Percentiles rank a stretch among this genome's conserved stretches.
Conservation (phyloP, 2,797 vertebrate genomes). For the Darevskia mixta region DNA sequence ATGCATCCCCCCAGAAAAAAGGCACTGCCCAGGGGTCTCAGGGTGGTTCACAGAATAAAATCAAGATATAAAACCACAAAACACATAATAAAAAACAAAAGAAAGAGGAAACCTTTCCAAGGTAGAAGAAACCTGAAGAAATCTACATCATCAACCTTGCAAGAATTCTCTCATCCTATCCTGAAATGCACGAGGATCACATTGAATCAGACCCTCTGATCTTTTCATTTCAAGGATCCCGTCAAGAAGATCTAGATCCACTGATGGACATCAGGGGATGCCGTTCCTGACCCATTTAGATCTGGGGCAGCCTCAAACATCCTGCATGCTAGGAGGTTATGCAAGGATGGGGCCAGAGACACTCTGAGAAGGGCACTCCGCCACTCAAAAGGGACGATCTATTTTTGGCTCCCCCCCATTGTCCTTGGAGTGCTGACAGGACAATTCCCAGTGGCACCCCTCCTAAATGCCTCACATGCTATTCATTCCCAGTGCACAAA, state of each 20-base stretch:
- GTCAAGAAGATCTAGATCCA: too few species aligned
- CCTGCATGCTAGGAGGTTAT: background rate
- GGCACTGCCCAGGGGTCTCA: too few species aligned
- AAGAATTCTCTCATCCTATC: background rate
- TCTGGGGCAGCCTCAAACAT: background rate
- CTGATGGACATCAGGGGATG: background rate
- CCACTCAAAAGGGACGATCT: constrained; percentile 62
- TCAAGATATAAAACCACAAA: too few species aligned
- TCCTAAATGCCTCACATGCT: constrained; percentile 50
- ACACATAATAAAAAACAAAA: too few species aligned
- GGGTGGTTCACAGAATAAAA: too few species aligned
- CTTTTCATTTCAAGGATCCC: background rate
- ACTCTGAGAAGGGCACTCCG: constrained; percentile 22
- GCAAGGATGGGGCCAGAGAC: background rate
- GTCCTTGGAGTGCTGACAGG: constrained; percentile 70
- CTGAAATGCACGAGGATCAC: background rate
- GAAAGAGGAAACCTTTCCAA: background rate
- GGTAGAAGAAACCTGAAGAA: background rate
- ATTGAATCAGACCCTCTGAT: too few species aligned
- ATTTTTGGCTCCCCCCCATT: constrained; percentile 65
- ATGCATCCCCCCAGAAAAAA: too few species aligned
- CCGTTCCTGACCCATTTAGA: background rate
- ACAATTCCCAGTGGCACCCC: constrained; percentile 62
- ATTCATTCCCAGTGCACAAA: constrained; percentile 57
- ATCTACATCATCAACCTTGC: background rate